Conservation (phyloP, 2,888 invertebrate genomes). For the Sepioteuthis lessoniana region DNA sequence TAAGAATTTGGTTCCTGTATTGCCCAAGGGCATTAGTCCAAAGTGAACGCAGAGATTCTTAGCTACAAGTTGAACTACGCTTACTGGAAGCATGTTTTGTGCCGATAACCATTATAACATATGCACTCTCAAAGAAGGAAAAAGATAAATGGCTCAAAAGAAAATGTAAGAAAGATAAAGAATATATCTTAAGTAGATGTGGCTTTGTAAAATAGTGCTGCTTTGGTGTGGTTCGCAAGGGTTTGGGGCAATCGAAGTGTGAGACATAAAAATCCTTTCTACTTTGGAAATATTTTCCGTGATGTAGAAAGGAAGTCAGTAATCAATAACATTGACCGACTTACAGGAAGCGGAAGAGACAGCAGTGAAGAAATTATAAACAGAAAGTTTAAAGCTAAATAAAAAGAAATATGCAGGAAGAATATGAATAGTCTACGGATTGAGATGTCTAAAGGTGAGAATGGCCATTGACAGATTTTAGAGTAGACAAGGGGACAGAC, state of each 20-base stretch:
- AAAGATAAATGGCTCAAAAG: too few species aligned
- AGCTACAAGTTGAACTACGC: too few species aligned
- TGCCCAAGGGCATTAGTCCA: too few species aligned
- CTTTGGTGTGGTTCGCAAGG: not conserved
- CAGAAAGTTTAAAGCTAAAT: accelerated
- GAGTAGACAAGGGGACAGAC: not conserved
- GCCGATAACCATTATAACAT: too few species aligned
- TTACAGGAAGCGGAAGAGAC: too few species aligned
- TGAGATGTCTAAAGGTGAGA: not conserved
- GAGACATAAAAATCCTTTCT: not conserved
- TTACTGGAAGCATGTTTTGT: too few species aligned
- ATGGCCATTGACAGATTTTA: not conserved
- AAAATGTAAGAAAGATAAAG: not conserved
- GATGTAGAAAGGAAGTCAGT: not conserved
- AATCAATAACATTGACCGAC: not conserved
- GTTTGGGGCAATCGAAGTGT: not conserved
- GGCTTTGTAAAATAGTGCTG: not conserved
- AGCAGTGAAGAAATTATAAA: not conserved
- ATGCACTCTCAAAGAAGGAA: too few species aligned
- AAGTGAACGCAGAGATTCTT: too few species aligned
- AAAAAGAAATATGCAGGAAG: not conserved
- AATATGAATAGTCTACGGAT: not conserved
- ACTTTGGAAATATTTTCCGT: not conserved
- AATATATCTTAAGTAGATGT: not conserved
- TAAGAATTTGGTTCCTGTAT: too few species aligned